These are phyloP conservation scores for Nothoprocta perdicaria DNA, from an alignment of 2,113 vertebrate genomes.

Conservation along the genomic window DNA sequence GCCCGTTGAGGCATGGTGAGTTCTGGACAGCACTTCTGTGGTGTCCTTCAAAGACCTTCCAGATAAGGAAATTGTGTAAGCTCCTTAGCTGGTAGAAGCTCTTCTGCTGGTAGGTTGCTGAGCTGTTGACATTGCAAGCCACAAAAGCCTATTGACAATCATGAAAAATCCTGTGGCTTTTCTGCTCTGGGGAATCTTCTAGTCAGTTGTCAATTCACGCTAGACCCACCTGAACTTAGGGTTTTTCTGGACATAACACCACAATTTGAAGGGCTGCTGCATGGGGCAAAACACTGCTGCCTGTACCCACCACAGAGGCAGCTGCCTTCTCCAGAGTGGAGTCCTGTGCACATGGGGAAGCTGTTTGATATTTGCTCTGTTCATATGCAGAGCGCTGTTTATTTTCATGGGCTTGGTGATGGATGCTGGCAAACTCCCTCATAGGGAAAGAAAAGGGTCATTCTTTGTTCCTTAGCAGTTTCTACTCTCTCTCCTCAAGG, in stretches of 20 bases:
- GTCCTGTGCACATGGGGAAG: background rate
- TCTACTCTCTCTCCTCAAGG: constrained; percentile 12
- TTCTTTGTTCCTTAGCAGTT: constrained; percentile 58
- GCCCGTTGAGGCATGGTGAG: rapidly evolving
- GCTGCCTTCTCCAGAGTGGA: background rate
- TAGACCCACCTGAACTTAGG: background rate
- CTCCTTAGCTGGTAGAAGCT: background rate
- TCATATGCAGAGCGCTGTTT: constrained; percentile 13
- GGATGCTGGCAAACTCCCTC: constrained; percentile 11
- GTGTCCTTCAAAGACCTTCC: background rate
- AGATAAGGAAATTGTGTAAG: background rate
- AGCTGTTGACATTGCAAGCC: background rate
- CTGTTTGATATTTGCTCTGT: constrained; percentile 39
- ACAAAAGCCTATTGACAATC: too few species aligned
- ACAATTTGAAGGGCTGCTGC: background rate
- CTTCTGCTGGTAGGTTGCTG: background rate
- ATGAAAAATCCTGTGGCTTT: background rate
- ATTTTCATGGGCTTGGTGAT: constrained; percentile 57
- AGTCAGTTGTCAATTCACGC: background rate
- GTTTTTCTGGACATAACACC: background rate
- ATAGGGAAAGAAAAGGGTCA: constrained; percentile 46
- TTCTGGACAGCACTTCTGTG: background rate
- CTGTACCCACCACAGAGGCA: background rate
- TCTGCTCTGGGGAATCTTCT: rapidly evolving
- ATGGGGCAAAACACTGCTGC: background rate